Conservation (phyloP, 1,140 invertebrate species). For the Meteorus sp. region DNA sequence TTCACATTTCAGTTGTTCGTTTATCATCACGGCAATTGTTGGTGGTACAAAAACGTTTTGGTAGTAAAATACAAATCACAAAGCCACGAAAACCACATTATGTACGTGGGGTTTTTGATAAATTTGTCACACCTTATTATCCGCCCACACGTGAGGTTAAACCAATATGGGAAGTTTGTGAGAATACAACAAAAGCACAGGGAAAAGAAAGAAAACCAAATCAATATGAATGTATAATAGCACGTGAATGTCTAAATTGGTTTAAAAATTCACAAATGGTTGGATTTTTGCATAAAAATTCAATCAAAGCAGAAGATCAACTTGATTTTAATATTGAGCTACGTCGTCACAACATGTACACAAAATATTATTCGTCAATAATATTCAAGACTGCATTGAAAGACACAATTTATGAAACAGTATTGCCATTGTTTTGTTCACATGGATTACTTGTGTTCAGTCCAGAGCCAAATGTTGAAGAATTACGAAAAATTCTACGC, state of each 20-base stretch:
- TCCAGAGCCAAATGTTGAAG: constrained; percentile 60
- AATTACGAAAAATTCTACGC: constrained; percentile 64
- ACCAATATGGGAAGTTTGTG: constrained; percentile 45
- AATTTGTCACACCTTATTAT: constrained; percentile 66
- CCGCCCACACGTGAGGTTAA: constrained; percentile 47
- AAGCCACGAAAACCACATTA: constrained; percentile 69
- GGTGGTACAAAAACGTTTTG: constrained; percentile 65
- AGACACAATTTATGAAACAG: constrained; percentile 64
- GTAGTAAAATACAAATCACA: constrained; percentile 75
- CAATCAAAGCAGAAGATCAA: constrained; percentile 63
- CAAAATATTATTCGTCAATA: constrained; percentile 64
- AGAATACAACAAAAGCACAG: constrained; percentile 28
- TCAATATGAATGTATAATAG: constrained; percentile 71
- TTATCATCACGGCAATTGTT: constrained; percentile 42
- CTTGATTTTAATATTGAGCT: constrained; percentile 65
- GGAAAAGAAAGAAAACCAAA: constrained; percentile 55
- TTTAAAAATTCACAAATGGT: constrained; percentile 72
- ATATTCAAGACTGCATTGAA: constrained; percentile 64
- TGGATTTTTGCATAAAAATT: constrained; percentile 70
- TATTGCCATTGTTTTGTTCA: constrained; percentile 62
- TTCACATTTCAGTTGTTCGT: constrained; percentile 45
- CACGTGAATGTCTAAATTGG: constrained; percentile 68
- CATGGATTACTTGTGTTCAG: constrained; percentile 67
- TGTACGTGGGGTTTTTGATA: constrained; percentile 63
- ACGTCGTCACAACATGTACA: constrained; percentile 67